These are phyloP conservation scores for Drosophila niveifrons DNA, from an alignment of 2,888 invertebrate species.

Conservation along the genomic window DNA sequence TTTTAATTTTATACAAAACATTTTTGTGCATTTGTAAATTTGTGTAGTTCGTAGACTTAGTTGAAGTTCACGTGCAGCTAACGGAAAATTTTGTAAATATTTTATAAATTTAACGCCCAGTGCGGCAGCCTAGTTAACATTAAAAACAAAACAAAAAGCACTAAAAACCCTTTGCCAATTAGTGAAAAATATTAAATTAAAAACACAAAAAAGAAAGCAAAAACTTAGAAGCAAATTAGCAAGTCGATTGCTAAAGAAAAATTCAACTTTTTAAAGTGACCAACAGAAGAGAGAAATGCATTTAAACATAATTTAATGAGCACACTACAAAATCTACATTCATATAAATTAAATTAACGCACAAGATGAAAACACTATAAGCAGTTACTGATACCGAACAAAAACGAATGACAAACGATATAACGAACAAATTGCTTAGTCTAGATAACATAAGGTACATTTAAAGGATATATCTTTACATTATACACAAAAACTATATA, in stretches of 20 bases:
- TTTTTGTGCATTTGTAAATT: constrained; percentile 72
- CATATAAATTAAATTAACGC: constrained; percentile 17
- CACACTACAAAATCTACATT: constrained; percentile 30
- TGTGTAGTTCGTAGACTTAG: constrained; percentile 74
- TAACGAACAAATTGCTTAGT: constrained; percentile 50
- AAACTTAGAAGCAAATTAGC: constrained; percentile 20
- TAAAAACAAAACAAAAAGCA: constrained; percentile 43
- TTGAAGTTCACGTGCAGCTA: constrained; percentile 58
- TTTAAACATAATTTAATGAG: constrained; percentile 61
- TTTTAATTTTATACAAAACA: constrained; percentile 27
- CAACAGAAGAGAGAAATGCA: constrained; percentile 50
- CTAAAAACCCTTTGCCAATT: constrained; percentile 59
- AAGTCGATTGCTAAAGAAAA: constrained; percentile 43
- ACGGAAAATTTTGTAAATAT: constrained; percentile 71
- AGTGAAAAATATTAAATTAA: constrained; percentile 48
- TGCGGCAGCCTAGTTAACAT: constrained; percentile 75
- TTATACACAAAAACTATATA: constrained; percentile 22
- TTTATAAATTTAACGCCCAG: constrained; percentile 65
- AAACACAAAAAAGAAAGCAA: constrained; percentile 4
- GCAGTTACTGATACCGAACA: constrained; percentile 21
- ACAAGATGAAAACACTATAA: constrained; percentile 29
- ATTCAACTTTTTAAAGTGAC: constrained; percentile 55
- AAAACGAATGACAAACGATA: constrained; percentile 29
- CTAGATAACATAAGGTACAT: constrained; percentile 39
- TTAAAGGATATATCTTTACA: constrained; percentile 23